Percentiles rank a stretch among this genome's conserved stretches.
Evolutionary conservation across 2,797 vertebrate species (phyloP).

Genomic region (Eulemur coronatus): DNA sequence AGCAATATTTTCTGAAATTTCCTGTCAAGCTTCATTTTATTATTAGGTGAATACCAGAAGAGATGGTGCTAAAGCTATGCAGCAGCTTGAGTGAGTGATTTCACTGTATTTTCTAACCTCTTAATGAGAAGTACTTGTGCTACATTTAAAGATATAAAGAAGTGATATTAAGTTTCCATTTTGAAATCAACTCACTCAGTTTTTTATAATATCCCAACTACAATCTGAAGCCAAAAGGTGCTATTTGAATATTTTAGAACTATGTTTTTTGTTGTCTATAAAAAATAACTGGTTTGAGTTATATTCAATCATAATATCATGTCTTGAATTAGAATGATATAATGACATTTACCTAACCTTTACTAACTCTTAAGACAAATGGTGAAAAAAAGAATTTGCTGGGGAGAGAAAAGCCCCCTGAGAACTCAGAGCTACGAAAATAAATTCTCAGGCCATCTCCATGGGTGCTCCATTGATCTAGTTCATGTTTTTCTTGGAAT

Average conservation of each 20-base stretch:
- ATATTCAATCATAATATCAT: not conserved
- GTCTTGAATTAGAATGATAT: not conserved
- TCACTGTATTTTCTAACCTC: constrained; percentile 20
- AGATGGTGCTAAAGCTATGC: not conserved
- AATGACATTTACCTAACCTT: constrained; percentile 62
- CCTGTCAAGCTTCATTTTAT: not conserved
- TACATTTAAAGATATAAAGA: not conserved
- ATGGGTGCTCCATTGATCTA: constrained; percentile 49
- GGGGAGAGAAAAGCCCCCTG: constrained; percentile 15
- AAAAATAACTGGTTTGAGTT: constrained; percentile 11
- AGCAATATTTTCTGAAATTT: constrained; percentile 40
- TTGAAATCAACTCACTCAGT: not conserved
- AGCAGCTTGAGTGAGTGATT: not conserved
- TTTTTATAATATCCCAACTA: not conserved
- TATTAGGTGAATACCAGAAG: not conserved
- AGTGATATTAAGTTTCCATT: constrained; percentile 6
- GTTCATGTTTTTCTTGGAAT: constrained; percentile 63
- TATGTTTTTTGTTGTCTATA: not conserved
- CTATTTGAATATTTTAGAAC: constrained; percentile 25
- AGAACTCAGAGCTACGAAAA: constrained; percentile 33
- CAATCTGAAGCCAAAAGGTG: not conserved
- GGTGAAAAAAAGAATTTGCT: not conserved
- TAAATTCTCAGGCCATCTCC: constrained; percentile 35
- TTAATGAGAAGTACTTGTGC: not conserved
- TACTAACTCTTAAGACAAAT: constrained; percentile 39